Percentiles rank a stretch among this genome's conserved stretches.
Evolutionary conservation across 2,797 vertebrate species (phyloP).

Genomic region (Sebastes hopkinsi): DNA sequence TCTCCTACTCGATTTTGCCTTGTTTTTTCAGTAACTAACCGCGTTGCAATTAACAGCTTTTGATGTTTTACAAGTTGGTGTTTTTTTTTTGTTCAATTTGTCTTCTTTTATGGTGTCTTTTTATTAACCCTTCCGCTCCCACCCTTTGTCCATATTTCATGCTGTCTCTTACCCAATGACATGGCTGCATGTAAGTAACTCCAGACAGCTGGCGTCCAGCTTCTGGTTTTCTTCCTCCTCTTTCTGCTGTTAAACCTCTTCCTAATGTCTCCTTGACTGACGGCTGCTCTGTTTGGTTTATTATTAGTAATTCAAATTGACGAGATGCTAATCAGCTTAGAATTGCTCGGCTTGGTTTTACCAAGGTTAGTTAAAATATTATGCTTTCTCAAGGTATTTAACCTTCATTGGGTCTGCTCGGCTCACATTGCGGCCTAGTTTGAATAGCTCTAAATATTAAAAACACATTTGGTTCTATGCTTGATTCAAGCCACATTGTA

Average conservation of each 20-base stretch:
- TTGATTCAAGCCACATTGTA: conserved; percentile 17
- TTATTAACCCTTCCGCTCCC: conserved; percentile 77
- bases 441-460: conserved; percentile 27
- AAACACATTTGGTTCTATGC: not conserved
- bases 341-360: not conserved
- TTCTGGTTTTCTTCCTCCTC: conserved; percentile 69
- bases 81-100: conserved; percentile 44
- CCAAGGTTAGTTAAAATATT: conserved; percentile 15
- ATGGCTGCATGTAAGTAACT: conserved; percentile 99
- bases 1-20: conserved; percentile 30
- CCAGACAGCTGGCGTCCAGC: conserved; percentile 83
- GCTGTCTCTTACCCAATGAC: conserved; percentile 99
- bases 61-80: conserved; percentile 10
- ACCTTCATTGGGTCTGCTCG: not conserved
- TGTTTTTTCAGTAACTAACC: conserved; percentile 55
- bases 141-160: conserved; percentile 98
- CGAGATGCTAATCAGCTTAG: conserved; percentile 2
- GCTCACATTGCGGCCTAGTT: conserved; percentile 16
- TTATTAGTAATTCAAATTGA: conserved; percentile 22
- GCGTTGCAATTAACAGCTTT: conserved; percentile 39
- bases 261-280: conserved; percentile 34
- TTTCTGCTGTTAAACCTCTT: conserved; percentile 19
- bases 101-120: conserved; percentile 44
- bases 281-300: conserved; percentile 7
- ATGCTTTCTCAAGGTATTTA: conserved; percentile 1